Conservation (phyloP, 2,888 invertebrate genomes). For the Rotaria macrura region DNA sequence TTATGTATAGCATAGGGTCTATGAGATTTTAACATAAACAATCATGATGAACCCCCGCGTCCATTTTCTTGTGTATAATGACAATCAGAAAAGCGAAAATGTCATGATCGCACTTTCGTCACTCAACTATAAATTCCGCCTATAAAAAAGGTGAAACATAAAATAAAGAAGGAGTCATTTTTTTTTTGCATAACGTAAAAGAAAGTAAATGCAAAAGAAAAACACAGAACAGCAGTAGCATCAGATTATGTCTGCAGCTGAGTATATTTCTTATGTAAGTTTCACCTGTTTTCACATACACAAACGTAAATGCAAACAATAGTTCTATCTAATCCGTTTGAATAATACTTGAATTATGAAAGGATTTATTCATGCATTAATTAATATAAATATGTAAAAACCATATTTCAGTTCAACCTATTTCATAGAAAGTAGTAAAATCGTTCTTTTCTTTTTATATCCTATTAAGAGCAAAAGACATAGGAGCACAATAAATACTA, state of each 20-base stretch:
- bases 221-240: neutral
- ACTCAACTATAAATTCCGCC: neutral
- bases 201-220: too few relatives aligned
- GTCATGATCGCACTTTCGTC: neutral
- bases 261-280: neutral
- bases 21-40: neutral
- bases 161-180: neutral
- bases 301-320: neutral
- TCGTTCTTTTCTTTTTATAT: neutral
- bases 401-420: too few relatives aligned
- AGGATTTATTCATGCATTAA: too few relatives aligned
- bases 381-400: too few relatives aligned
- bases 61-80: neutral
- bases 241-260: neutral
- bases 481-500: neutral
- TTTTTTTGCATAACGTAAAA: too few relatives aligned
- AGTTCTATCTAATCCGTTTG: neutral
- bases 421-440: too few relatives aligned
- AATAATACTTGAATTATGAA: neutral
- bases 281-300: neutral
- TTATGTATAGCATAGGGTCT: neutral
- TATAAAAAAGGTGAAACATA: neutral
- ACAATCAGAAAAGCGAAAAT: neutral
- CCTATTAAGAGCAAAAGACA: neutral
- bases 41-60: neutral